Percentiles rank a stretch among this genome's conserved stretches.
phyloP scores from a whole-genome alignment of 2,888 invertebrate species.

The Papilio gigon region DNA sequence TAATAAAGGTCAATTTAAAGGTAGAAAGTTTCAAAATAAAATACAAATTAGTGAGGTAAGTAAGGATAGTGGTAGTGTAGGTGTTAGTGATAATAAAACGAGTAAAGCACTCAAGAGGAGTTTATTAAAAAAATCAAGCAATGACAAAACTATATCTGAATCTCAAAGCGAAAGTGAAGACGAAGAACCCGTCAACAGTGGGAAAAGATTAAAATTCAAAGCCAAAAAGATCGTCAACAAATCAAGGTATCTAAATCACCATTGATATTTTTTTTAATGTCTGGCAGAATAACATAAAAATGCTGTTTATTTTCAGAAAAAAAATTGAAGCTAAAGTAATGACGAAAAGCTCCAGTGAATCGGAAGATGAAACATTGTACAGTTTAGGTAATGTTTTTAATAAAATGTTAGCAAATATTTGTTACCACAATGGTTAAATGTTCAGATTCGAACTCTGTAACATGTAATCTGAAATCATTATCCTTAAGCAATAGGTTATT shows the following conservation, averaged over 20 bases:
- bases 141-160: slow-evolving; percentile 75
- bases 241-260: slow-evolving; percentile 58
- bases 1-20: slow-evolving; percentile 72
- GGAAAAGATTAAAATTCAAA: slow-evolving; percentile 76
- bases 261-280: slow-evolving; percentile 1
- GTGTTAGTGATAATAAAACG: slow-evolving; percentile 57
- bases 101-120: slow-evolving; percentile 71
- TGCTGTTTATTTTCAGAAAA: slow-evolving; percentile 68
- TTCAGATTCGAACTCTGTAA: no score
- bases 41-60: slow-evolving; percentile 50
- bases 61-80: slow-evolving; percentile 54
- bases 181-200: slow-evolving; percentile 68
- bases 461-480: no score
- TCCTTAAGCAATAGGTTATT: no score
- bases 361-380: slow-evolving; percentile 76
- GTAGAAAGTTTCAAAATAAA: slow-evolving; percentile 59
- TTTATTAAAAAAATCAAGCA: slow-evolving; percentile 63
- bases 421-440: no score
- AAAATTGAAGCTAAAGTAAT: slow-evolving; percentile 81
- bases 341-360: slow-evolving; percentile 79
- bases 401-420: no score
- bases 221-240: slow-evolving; percentile 75
- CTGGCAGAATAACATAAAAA: not conserved
- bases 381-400: slow-evolving; percentile 76
- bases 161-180: slow-evolving; percentile 77